Percentiles rank a stretch among this genome's conserved stretches.
Conservation (phyloP, 2,113 vertebrate genomes). For the Ptyas mucosa region DNA sequence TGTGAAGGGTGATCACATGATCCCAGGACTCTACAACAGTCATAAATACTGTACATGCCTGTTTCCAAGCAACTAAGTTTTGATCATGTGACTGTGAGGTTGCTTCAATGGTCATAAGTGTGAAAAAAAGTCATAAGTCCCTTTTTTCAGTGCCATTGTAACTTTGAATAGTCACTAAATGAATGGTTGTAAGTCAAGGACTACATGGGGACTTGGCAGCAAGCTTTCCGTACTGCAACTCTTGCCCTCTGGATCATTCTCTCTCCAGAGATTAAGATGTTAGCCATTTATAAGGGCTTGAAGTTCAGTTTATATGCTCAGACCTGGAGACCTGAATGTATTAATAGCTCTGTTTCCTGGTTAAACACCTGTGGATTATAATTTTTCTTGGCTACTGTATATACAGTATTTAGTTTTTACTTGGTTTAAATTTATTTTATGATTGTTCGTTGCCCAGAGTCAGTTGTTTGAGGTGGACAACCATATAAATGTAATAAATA, state of each 20-base stretch:
- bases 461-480: background rate
- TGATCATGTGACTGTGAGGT: background rate
- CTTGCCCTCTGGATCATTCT: background rate
- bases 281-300: background rate
- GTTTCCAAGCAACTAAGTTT: background rate
- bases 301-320: background rate
- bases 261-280: background rate
- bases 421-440: background rate
- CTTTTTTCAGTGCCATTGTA: background rate
- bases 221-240: background rate
- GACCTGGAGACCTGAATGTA: background rate
- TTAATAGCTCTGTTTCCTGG: background rate
- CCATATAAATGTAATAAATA: background rate
- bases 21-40: background rate
- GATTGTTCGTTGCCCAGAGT: background rate
- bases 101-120: background rate
- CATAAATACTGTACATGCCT: background rate
- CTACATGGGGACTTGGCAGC: background rate
- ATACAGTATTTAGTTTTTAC: background rate
- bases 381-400: background rate
- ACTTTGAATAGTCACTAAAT: background rate
- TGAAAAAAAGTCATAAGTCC: background rate
- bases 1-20: background rate
- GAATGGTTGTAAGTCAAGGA: background rate
- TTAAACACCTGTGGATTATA: background rate